Percentiles rank a stretch among this genome's conserved stretches.
Conservation (phyloP, 2,797 vertebrate genomes). For the Malacoraja senta region DNA sequence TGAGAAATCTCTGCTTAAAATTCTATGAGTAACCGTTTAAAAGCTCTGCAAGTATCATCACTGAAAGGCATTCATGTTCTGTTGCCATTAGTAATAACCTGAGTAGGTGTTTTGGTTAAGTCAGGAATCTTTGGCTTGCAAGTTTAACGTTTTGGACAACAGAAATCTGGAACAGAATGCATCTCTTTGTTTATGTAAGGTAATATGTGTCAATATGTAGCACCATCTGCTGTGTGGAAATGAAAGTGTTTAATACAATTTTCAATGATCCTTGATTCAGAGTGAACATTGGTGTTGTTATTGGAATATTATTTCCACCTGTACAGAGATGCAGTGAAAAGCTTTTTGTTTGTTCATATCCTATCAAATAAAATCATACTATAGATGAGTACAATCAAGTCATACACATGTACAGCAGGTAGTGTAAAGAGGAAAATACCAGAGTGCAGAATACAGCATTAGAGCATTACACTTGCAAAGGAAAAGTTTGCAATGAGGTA, state of each 20-base stretch:
- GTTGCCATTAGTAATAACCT: conserved; percentile 7
- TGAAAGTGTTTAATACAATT: background rate
- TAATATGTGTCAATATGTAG: background rate
- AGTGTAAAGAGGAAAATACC: too few relatives aligned
- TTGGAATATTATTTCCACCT: too few relatives aligned
- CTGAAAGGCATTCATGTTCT: background rate
- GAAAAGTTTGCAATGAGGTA: too few relatives aligned
- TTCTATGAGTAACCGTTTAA: background rate
- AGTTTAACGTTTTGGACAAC: conserved; percentile 19
- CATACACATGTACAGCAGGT: too few relatives aligned
- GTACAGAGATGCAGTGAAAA: too few relatives aligned
- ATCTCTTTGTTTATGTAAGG: background rate
- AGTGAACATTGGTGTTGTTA: background rate
- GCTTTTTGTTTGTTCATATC: too few relatives aligned
- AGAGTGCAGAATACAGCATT: too few relatives aligned
- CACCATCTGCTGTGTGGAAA: conserved; percentile 20
- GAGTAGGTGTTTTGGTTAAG: conserved; percentile 17
- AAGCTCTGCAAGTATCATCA: background rate
- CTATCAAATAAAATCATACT: too few relatives aligned
- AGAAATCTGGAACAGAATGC: conserved; percentile 10
- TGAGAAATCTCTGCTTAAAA: background rate
- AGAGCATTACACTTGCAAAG: too few relatives aligned
- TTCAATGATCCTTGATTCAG: background rate
- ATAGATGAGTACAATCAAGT: too few relatives aligned
- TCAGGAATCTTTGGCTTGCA: conserved; percentile 1